Evolutionary conservation across 2,797 vertebrate species (phyloP), one percentile per base, ranked within the genome.

Genomic region (Gephyroberyx darwinii): DNA sequence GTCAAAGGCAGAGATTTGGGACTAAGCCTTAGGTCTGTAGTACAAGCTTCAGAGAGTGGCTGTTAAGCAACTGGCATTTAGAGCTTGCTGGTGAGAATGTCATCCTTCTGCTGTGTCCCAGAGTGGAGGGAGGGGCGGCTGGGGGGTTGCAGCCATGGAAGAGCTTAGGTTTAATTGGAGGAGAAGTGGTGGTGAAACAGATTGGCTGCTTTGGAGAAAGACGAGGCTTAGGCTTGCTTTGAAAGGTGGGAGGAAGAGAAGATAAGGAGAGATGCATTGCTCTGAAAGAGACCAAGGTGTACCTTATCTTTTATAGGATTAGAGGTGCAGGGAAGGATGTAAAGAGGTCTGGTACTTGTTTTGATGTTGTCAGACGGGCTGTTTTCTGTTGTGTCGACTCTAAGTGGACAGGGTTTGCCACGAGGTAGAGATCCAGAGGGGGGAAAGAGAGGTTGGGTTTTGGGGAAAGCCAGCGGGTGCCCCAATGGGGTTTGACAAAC

Each of bases 21-120:
- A 60, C 64, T 66, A 70, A 78, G 62, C 71, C 72, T 41, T 53
- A 74, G 65, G 73, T 65, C 72, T 84, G 73, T 81, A 68, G 57
- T 73, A 70, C 68, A 83, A 74, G 71, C 69, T 79, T 82, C 70
- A 82, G 80, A 79, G 79, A 78, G 70, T 65, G 74, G 78, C 80
- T 83, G 81, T 80, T 67, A 78, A 86, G 78, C 56, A 74, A 69
- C 69, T 84, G 80, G 72, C 70, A 81, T 89, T 90, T 88, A 75
- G 71, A 84, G 77, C 57, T 51, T 45, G 75, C 69, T 74, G 19
- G 67, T 77, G 82, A 88, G 78, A 88, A 87, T 88, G 74, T 84
- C 78, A 80, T 67, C 72, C 72, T 45, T 51, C 70, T 33, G 37
- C 76, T 78, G 63, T 74, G 67, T 82, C 48, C 37, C 48, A 31